Percentiles rank a stretch among this genome's conserved stretches.
These are phyloP conservation scores for Bombyx mandarina DNA, from an alignment of 1,140 invertebrate species.

Conservation along the genomic window DNA sequence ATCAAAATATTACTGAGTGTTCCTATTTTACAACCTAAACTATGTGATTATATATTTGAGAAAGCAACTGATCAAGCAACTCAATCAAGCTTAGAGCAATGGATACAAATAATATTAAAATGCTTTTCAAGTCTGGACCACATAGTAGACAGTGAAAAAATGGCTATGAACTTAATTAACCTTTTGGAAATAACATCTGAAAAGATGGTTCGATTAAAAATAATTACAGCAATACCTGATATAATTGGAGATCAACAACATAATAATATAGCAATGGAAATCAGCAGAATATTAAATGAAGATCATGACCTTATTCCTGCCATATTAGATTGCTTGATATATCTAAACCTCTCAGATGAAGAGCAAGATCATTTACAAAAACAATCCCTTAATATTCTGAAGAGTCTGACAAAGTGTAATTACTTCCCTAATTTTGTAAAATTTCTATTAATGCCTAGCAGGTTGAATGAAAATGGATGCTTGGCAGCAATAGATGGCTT, in stretches of 20 bases:
- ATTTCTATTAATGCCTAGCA: constrained; percentile 48
- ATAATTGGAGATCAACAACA: constrained; percentile 59
- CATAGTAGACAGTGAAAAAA: constrained; percentile 38
- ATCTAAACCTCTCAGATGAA: constrained; percentile 53
- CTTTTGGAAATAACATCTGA: constrained; percentile 54
- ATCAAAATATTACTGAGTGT: constrained; percentile 58
- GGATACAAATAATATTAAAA: constrained; percentile 59
- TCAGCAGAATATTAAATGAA: constrained; percentile 53
- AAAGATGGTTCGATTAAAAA: constrained; percentile 52
- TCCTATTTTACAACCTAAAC: constrained; percentile 47
- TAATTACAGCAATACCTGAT: constrained; percentile 65
- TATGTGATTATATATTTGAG: constrained; percentile 54
- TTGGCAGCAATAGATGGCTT: constrained; percentile 46
- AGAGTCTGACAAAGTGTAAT: constrained; percentile 38
- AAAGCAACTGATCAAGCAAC: constrained; percentile 52
- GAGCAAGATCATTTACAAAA: constrained; percentile 51
- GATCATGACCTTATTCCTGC: constrained; percentile 58
- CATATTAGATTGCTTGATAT: constrained; percentile 60
- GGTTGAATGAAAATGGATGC: constrained; percentile 32
- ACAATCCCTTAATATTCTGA: constrained; percentile 53
- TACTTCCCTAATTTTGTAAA: constrained; percentile 63
- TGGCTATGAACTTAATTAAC: constrained; percentile 50
- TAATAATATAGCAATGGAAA: constrained; percentile 51
- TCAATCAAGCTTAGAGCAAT: constrained; percentile 38
- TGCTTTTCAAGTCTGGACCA: constrained; percentile 51